A percentile compares a stretch with the other conserved stretches of the same genome.
These are phyloP conservation scores for Chelon auratus DNA, from an alignment of 2,797 vertebrate species.

Conservation along the genomic window DNA sequence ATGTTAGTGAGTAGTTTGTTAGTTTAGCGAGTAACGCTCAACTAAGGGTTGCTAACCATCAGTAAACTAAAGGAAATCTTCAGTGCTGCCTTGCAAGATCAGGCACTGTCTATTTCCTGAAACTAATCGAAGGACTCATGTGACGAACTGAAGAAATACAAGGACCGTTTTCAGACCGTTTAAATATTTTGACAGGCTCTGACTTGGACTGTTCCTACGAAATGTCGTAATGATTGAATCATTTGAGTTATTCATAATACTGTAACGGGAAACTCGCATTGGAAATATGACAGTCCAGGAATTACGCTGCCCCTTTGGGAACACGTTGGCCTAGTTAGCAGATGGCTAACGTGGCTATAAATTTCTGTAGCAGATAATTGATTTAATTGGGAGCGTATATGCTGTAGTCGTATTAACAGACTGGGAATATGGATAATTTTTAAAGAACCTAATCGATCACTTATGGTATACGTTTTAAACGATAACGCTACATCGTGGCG, in stretches of 20 bases:
- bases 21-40: constrained; percentile 17
- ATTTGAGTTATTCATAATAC: background rate
- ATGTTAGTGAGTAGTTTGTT: background rate
- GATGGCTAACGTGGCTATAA: constrained; percentile 19
- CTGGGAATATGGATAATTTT: accelerated
- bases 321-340: constrained; percentile 75
- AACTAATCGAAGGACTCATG: constrained; percentile 23
- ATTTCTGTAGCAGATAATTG: background rate
- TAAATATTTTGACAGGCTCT: accelerated
- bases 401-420: background rate
- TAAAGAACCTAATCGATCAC: accelerated
- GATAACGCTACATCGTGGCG: background rate
- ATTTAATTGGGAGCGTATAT: background rate
- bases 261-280: background rate
- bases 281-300: constrained; percentile 54
- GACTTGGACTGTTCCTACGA: accelerated
- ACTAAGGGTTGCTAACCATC: constrained; percentile 18
- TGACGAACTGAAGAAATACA: background rate
- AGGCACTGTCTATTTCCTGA: constrained; percentile 77
- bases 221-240: background rate
- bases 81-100: constrained; percentile 39
- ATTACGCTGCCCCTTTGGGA: constrained; percentile 58
- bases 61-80: constrained; percentile 45
- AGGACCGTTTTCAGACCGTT: background rate
- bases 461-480: background rate